Conservation (phyloP, 2,797 vertebrate species). For the Pterois miles region DNA sequence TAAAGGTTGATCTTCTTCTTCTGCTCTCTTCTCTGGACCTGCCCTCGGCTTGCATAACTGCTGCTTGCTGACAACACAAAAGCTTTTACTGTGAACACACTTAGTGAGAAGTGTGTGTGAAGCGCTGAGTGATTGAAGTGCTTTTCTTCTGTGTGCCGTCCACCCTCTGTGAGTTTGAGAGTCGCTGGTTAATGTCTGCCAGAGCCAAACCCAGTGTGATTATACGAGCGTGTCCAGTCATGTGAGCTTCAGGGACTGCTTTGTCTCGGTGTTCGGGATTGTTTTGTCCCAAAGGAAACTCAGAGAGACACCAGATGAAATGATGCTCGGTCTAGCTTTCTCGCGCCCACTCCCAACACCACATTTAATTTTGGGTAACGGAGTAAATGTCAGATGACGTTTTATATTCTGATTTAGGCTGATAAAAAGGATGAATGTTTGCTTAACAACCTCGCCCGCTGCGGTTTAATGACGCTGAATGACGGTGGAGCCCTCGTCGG, state of each 20-base stretch:
- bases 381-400: not conserved
- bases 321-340: not conserved
- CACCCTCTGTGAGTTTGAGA: not conserved
- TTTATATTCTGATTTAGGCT: not conserved
- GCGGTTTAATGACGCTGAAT: not conserved
- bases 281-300: not conserved
- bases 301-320: not conserved
- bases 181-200: not conserved
- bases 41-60: not conserved
- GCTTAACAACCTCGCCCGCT: not conserved
- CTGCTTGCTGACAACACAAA: too few species aligned
- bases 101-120: not conserved
- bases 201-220: not conserved
- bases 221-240: too few species aligned
- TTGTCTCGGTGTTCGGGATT: not conserved
- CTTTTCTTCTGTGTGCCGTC: not conserved
- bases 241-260: not conserved
- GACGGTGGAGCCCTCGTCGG: slow-evolving; percentile 46
- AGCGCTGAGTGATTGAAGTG: not conserved
- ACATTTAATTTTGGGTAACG: not conserved
- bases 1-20: too few species aligned
- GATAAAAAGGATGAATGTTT: not conserved
- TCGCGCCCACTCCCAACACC: not conserved
- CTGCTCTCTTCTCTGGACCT: too few species aligned
- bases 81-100: not conserved